A percentile compares a stretch with the other conserved stretches of the same genome.
Evolutionary conservation across 2,113 vertebrate species (phyloP).

Genomic region (Brienomyrus brachyistius): DNA sequence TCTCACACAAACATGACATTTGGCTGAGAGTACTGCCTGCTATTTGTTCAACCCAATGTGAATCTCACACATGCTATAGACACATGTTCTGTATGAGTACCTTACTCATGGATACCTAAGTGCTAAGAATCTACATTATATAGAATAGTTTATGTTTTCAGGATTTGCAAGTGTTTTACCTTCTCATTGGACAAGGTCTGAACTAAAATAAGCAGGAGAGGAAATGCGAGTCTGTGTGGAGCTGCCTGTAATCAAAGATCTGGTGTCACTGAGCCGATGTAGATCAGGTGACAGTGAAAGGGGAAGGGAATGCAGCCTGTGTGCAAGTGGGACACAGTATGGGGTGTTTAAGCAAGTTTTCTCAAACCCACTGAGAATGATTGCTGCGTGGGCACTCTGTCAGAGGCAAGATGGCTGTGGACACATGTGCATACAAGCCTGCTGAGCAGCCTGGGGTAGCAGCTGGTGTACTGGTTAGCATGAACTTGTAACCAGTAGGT

Average conservation of each 20-base stretch:
- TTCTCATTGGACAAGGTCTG: neutral
- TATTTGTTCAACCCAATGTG: neutral
- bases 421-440: neutral
- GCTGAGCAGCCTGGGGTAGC: neutral
- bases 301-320: neutral
- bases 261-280: neutral
- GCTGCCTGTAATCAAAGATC: neutral
- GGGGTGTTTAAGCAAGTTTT: neutral
- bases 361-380: conserved; percentile 1
- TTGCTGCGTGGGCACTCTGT: conserved; percentile 5
- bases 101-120: neutral
- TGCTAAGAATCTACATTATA: neutral
- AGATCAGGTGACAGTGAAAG: conserved; percentile 12
- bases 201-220: neutral
- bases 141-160: neutral
- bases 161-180: neutral
- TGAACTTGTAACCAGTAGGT: neutral
- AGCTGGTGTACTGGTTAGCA: neutral
- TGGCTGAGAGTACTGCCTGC: neutral
- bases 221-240: neutral
- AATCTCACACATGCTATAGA: neutral
- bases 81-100: neutral
- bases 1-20: neutral
- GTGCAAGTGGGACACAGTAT: conserved; percentile 1
- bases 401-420: conserved; percentile 1